Conservation (phyloP, 1,140 invertebrate genomes). For the Limonius californicus region DNA sequence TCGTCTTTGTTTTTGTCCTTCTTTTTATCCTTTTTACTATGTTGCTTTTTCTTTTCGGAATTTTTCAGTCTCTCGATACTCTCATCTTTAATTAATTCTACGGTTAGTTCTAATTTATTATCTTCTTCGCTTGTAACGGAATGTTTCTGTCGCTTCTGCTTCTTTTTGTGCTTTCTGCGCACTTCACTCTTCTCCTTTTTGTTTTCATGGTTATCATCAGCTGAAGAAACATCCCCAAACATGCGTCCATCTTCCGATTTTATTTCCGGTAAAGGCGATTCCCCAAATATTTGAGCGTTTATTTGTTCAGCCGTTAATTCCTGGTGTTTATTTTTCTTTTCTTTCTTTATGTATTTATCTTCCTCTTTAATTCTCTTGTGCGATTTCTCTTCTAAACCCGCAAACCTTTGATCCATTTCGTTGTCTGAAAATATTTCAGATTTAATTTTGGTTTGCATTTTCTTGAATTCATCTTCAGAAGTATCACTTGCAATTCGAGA, state of each 20-base stretch:
- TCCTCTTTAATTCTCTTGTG: constrained; percentile 41
- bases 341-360: constrained; percentile 39
- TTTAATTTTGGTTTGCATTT: constrained; percentile 40
- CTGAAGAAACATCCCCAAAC: constrained; percentile 53
- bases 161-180: constrained; percentile 78
- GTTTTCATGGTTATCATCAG: constrained; percentile 49
- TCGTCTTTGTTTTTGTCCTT: constrained; percentile 66
- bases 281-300: constrained; percentile 31
- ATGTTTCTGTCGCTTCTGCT: constrained; percentile 72
- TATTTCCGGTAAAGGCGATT: constrained; percentile 28
- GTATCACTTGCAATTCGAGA: constrained; percentile 59
- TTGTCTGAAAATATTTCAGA: constrained; percentile 52
- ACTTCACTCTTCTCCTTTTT: constrained; percentile 49
- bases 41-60: constrained; percentile 60
- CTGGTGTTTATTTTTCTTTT: constrained; percentile 38
- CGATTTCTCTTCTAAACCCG: constrained; percentile 52
- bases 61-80: constrained; percentile 48
- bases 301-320: constrained; percentile 29
- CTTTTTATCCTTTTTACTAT: constrained; percentile 68
- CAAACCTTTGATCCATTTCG: constrained; percentile 54
- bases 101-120: constrained; percentile 43
- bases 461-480: constrained; percentile 55
- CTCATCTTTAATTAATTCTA: constrained; percentile 34
- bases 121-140: constrained; percentile 59
- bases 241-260: constrained; percentile 35